Evolutionary conservation across 2,113 vertebrate species (phyloP).

Genomic region (Pollimyrus isidori): DNA sequence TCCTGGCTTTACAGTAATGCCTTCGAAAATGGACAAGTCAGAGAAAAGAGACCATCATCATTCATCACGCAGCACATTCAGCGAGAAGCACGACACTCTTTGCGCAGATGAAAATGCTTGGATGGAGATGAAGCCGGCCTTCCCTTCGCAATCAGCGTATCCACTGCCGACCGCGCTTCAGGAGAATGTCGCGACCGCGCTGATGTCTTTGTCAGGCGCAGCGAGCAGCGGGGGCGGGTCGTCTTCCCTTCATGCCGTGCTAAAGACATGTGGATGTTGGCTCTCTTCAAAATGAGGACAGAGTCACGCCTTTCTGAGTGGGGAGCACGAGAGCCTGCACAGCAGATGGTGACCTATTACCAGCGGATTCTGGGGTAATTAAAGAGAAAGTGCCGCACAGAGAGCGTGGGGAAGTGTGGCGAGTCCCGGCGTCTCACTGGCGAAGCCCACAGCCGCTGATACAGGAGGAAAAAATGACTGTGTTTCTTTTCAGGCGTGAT

Average conservation of each 20-base stretch:
- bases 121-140: neutral
- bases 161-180: neutral
- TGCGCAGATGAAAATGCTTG: neutral
- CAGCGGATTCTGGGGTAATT: neutral
- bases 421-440: neutral
- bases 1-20: neutral
- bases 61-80: neutral
- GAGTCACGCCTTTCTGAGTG: neutral
- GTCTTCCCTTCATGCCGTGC: neutral
- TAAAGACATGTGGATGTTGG: neutral
- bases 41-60: neutral
- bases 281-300: neutral
- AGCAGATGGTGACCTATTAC: slow-evolving; percentile 11
- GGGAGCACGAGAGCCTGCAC: neutral
- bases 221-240: neutral
- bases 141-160: neutral
- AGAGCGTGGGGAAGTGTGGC: neutral
- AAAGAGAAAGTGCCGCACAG: neutral
- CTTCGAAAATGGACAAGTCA: neutral
- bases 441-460: neutral
- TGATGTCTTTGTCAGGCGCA: neutral
- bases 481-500: neutral
- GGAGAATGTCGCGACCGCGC: neutral
- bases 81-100: neutral
- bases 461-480: neutral